These are phyloP conservation scores for Amblyopsis rosae DNA, from an alignment of 2,113 vertebrate genomes.

Conservation along the genomic window DNA sequence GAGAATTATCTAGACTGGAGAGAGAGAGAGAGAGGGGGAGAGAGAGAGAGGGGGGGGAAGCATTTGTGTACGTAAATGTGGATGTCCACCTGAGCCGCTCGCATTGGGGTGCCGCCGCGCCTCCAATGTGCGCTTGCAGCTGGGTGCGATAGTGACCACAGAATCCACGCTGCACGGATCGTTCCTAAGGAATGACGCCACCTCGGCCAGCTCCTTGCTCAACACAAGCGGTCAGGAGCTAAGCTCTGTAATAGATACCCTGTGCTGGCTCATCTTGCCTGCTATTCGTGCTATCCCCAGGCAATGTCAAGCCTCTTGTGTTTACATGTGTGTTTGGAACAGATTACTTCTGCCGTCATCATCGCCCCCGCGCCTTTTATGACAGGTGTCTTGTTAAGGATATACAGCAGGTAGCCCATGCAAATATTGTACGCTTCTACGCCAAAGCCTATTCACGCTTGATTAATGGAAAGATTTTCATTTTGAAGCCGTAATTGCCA, in stretches of 20 bases:
- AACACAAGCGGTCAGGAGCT: slow-evolving; percentile 13
- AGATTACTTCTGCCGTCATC: slow-evolving; percentile 14
- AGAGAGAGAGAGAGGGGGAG: slow-evolving; percentile 5
- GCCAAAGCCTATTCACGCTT: slow-evolving; percentile 15
- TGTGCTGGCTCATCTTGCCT: slow-evolving; percentile 11
- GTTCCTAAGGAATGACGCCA: slow-evolving; percentile 48
- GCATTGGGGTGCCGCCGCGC: not conserved
- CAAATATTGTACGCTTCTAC: slow-evolving; percentile 1
- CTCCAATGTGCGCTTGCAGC: slow-evolving; percentile 26
- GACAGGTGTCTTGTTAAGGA: not conserved
- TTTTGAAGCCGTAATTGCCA: slow-evolving; percentile 35
- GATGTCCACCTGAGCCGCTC: slow-evolving; percentile 37
- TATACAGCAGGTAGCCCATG: slow-evolving; percentile 22
- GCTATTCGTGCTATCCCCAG: slow-evolving; percentile 27
- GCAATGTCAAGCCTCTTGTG: slow-evolving; percentile 14
- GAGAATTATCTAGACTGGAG: not conserved
- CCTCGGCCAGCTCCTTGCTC: slow-evolving; percentile 6
- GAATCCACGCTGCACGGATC: slow-evolving; percentile 45
- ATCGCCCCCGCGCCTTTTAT: slow-evolving; percentile 1
- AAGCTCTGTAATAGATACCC: slow-evolving; percentile 46
- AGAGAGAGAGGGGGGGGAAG: not conserved
- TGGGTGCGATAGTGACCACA: slow-evolving; percentile 13
- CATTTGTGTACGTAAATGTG: slow-evolving; percentile 46
- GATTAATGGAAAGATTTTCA: slow-evolving; percentile 33
- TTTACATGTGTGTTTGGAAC: slow-evolving; percentile 18